These are phyloP conservation scores for Sylvia borin DNA, from an alignment of 2,797 vertebrate genomes.

Conservation along the genomic window DNA sequence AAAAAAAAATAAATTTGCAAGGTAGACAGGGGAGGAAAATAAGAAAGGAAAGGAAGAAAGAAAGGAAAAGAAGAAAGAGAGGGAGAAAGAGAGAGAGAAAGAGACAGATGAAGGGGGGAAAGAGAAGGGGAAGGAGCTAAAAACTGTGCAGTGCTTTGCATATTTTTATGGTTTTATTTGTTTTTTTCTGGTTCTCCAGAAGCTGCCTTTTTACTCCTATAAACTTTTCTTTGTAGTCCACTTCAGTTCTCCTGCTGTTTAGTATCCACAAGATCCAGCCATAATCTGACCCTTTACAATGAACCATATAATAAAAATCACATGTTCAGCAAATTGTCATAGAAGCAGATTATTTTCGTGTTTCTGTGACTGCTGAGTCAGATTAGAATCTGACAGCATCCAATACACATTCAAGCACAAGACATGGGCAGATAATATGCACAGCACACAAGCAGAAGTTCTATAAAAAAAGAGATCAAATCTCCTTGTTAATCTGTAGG, in stretches of 20 bases:
- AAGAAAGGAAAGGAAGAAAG: too few species aligned
- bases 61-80: too few species aligned
- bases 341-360: background rate
- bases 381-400: background rate
- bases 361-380: background rate
- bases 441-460: background rate
- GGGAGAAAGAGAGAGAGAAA: too few species aligned
- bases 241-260: background rate
- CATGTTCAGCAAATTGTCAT: background rate
- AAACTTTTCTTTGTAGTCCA: background rate
- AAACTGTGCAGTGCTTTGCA: background rate
- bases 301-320: background rate
- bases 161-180: background rate
- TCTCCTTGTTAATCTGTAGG: background rate
- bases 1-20: background rate
- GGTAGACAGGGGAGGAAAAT: rapidly evolving
- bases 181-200: background rate
- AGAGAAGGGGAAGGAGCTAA: background rate
- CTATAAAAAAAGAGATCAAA: background rate
- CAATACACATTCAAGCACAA: background rate
- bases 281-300: background rate
- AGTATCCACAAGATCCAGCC: background rate
- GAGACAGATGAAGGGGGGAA: too few species aligned
- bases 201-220: background rate
- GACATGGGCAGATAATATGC: background rate